phyloP scores from a whole-genome alignment of 2,113 vertebrate genomes.

The Sminthopsis crassicaudata region DNA sequence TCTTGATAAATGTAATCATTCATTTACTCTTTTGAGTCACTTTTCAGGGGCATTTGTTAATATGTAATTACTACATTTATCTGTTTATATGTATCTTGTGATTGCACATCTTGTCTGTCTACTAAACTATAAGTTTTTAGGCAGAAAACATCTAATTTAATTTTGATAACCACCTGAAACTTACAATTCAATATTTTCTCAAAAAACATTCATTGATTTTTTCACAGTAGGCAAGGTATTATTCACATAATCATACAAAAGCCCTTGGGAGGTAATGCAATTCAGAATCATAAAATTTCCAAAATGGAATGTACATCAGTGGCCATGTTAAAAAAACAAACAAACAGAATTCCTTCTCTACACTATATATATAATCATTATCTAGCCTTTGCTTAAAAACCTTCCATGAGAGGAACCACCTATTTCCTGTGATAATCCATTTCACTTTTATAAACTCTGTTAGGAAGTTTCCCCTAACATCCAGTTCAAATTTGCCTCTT shows the following conservation, averaged over 20 bases:
- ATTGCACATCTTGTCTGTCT: neutral
- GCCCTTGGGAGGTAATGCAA: slow-evolving; percentile 33
- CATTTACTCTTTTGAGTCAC: neutral
- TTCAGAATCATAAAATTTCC: neutral
- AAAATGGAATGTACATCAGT: neutral
- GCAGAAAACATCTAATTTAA: neutral
- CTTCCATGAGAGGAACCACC: neutral
- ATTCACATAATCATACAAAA: slow-evolving; percentile 20
- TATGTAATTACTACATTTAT: neutral
- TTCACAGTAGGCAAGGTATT: slow-evolving; percentile 2
- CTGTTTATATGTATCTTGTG: neutral
- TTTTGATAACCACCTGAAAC: neutral
- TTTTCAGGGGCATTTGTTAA: neutral
- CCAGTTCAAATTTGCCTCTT: neutral
- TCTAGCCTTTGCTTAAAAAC: neutral
- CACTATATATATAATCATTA: neutral
- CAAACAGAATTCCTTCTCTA: neutral
- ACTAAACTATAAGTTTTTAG: neutral
- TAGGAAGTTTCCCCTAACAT: neutral
- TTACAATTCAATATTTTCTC: neutral
- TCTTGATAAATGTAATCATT: neutral
- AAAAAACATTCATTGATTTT: neutral
- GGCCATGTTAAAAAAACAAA: neutral
- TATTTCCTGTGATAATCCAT: neutral
- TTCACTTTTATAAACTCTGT: neutral